phyloP scores from a whole-genome alignment of 1,140 invertebrate genomes.

The Eriosoma lanigerum region DNA sequence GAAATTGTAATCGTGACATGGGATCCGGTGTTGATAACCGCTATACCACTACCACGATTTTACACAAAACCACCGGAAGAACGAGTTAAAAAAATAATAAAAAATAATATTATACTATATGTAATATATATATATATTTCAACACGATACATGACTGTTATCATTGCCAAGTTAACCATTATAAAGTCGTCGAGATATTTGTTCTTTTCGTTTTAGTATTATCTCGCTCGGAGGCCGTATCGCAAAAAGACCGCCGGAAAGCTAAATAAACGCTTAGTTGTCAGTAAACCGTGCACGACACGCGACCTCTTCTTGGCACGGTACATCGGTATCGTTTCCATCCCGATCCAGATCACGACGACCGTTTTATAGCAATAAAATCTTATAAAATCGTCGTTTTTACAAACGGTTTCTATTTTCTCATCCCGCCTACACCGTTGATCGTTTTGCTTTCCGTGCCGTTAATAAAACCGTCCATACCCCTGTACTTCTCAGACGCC shows the following conservation, averaged over 20 bases:
- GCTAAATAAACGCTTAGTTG: conserved; percentile 47
- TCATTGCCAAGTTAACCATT: conserved; percentile 49
- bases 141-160: conserved; percentile 12
- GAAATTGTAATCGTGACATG: no score
- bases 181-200: conserved; percentile 33
- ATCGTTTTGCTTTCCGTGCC: background rate
- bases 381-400: background rate
- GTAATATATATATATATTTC: background rate
- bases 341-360: background rate
- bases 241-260: conserved; percentile 32
- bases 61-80: background rate
- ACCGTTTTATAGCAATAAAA: conserved; percentile 45
- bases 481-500: background rate
- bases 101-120: no score
- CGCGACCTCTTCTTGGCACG: conserved; percentile 47
- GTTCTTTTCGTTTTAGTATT: background rate
- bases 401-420: conserved; percentile 2
- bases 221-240: background rate
- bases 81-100: background rate
- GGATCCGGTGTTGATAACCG: no score
- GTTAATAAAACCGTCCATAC: background rate
- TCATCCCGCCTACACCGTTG: background rate
- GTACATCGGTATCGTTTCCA: conserved; percentile 37
- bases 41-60: no score
- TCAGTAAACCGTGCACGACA: conserved; percentile 36